phyloP scores from a whole-genome alignment of 2,888 invertebrate species.

The Athalia cordata region DNA sequence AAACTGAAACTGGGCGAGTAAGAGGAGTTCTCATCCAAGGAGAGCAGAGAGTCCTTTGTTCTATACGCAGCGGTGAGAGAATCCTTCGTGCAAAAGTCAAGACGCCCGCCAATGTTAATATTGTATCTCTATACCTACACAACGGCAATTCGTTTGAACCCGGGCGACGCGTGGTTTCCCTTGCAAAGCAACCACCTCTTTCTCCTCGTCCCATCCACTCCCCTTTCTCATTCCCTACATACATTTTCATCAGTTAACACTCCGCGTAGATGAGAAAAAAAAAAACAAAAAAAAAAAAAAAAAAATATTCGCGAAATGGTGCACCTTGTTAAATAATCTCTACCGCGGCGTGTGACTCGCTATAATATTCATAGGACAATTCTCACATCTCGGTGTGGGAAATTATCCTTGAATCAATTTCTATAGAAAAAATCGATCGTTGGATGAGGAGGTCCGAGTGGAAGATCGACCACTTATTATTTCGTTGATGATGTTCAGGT shows the following conservation, averaged over 20 bases:
- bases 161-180: not conserved
- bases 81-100: constrained; percentile 35
- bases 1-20: not conserved
- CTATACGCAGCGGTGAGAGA: not conserved
- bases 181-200: not conserved
- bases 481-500: no score
- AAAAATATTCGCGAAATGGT: not conserved
- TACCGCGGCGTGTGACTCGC: no score
- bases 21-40: constrained; percentile 15
- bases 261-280: not conserved
- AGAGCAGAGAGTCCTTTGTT: constrained; percentile 3
- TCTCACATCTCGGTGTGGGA: no score
- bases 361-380: no score
- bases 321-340: no score
- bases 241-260: not conserved
- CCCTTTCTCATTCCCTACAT: no score
- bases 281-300: not conserved
- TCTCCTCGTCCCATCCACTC: not conserved
- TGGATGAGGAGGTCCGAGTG: no score
- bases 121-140: not conserved
- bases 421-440: no score
- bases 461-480: no score
- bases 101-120: constrained; percentile 23
- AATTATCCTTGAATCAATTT: no score
- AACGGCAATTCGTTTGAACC: not conserved